These are phyloP conservation scores for Erpetoichthys calabaricus DNA, from an alignment of 2,797 vertebrate species.

Conservation along the genomic window DNA sequence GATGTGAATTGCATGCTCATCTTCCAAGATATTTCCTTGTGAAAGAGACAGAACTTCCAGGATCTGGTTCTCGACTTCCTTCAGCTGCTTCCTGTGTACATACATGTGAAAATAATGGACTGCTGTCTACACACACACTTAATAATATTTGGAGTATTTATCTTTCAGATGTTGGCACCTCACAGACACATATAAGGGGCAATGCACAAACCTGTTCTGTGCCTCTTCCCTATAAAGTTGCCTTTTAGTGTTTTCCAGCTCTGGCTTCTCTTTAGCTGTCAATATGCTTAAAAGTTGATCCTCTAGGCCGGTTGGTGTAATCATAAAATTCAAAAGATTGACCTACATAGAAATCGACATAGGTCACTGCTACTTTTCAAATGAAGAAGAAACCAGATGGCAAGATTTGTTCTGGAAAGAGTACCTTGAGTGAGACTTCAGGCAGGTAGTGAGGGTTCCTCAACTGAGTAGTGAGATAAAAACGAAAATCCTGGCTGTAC, in stretches of 20 bases:
- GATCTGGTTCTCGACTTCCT: constrained; percentile 37
- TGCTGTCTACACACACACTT: neutral
- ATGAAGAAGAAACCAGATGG: neutral
- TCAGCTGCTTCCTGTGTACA: constrained; percentile 30
- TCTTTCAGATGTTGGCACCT: too few species aligned
- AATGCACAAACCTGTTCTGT: constrained; percentile 6
- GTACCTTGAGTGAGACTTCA: constrained; percentile 37
- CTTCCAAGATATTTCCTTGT: constrained; percentile 37
- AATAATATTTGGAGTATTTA: neutral
- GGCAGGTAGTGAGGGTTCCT: constrained; percentile 39
- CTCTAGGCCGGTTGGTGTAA: constrained; percentile 13
- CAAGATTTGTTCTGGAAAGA: neutral
- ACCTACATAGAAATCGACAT: neutral
- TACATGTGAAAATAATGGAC: neutral
- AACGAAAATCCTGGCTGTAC: constrained; percentile 35
- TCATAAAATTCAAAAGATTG: constrained; percentile 15
- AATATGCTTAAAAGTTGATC: constrained; percentile 15
- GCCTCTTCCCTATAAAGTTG: constrained; percentile 18
- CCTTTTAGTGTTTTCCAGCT: constrained; percentile 19
- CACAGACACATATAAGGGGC: too few species aligned
- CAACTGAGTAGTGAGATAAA: constrained; percentile 31
- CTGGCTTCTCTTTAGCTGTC: constrained; percentile 10
- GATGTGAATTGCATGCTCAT: constrained; percentile 45
- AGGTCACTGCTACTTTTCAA: neutral
- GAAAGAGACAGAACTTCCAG: constrained; percentile 29